Percentiles rank a stretch among this genome's conserved stretches.
Evolutionary conservation across 2,113 vertebrate genomes (phyloP).

Genomic region (Corythoichthys intestinalis): DNA sequence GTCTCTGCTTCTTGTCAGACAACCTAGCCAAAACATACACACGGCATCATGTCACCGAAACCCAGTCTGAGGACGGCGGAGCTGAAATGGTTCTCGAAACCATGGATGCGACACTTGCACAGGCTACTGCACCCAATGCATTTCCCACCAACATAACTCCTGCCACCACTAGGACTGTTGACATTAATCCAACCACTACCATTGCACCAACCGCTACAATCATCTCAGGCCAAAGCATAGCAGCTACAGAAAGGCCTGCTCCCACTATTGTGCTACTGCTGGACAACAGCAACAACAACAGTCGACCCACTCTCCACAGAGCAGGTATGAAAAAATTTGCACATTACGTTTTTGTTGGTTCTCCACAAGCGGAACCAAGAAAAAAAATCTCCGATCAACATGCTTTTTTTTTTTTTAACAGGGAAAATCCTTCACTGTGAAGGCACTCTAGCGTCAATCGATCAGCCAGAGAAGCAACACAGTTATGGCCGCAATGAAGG

Average conservation of each 20-base stretch:
- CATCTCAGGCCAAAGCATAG: constrained; percentile 19
- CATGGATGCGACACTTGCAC: constrained; percentile 27
- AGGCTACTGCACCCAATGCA: constrained; percentile 28
- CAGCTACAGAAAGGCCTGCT: constrained; percentile 49
- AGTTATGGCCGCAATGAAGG: constrained; percentile 95
- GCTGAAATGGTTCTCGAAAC: constrained; percentile 52
- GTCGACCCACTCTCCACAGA: constrained; percentile 58
- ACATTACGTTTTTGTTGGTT: neutral
- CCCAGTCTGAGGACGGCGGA: constrained; percentile 59
- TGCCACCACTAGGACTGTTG: constrained; percentile 20
- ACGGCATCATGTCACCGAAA: constrained; percentile 63
- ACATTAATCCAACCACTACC: constrained; percentile 34
- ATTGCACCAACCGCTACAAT: constrained; percentile 23
- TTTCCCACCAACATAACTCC: constrained; percentile 17
- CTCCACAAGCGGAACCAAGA: neutral
- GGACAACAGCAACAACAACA: constrained; percentile 71
- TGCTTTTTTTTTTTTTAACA: constrained; percentile 38
- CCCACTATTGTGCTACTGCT: constrained; percentile 62
- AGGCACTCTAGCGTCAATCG: constrained; percentile 85
- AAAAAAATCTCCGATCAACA: neutral
- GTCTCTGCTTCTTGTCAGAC: constrained; percentile 62
- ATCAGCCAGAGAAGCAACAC: constrained; percentile 83
- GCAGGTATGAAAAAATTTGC: constrained; percentile 53
- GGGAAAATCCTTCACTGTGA: constrained; percentile 83
- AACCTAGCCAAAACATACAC: constrained; percentile 57